These are phyloP conservation scores for Ormyrus thymus DNA, from an alignment of 2,888 invertebrate genomes.

Conservation along the genomic window DNA sequence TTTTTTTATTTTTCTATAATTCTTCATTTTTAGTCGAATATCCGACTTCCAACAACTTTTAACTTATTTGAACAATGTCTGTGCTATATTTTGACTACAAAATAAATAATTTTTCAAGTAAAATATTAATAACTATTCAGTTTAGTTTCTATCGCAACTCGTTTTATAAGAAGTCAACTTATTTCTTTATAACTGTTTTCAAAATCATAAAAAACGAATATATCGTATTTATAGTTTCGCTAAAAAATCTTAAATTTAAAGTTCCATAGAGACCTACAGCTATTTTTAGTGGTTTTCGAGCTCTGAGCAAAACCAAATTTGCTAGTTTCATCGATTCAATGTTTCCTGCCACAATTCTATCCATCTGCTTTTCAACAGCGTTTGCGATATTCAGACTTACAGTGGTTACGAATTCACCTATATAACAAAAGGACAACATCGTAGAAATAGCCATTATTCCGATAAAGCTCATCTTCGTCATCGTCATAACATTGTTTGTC, in stretches of 20 bases:
- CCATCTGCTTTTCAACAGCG: neutral
- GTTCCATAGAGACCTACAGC: neutral
- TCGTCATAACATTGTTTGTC: neutral
- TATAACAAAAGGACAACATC: neutral
- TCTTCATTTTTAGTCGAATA: neutral
- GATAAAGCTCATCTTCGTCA: neutral
- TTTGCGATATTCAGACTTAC: neutral
- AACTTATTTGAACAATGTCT: too few relatives aligned
- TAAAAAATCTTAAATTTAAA: slow-evolving; percentile 7
- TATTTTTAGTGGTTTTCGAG: slow-evolving; percentile 11
- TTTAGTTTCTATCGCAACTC: too few relatives aligned
- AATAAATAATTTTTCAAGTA: too few relatives aligned
- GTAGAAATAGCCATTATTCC: neutral
- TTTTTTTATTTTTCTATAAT: too few relatives aligned
- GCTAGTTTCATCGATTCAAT: neutral
- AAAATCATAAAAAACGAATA: too few relatives aligned
- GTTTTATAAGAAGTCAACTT: too few relatives aligned
- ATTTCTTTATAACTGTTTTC: too few relatives aligned
- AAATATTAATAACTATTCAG: too few relatives aligned
- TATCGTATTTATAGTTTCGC: neutral
- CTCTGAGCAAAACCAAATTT: neutral
- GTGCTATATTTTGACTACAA: too few relatives aligned
- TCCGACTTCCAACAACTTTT: too few relatives aligned
- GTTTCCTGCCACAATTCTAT: neutral
- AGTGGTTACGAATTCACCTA: neutral